Base-by-base conservation (phyloP, 2,113 vertebrate species). In the Eurystomus gularis region DNA sequence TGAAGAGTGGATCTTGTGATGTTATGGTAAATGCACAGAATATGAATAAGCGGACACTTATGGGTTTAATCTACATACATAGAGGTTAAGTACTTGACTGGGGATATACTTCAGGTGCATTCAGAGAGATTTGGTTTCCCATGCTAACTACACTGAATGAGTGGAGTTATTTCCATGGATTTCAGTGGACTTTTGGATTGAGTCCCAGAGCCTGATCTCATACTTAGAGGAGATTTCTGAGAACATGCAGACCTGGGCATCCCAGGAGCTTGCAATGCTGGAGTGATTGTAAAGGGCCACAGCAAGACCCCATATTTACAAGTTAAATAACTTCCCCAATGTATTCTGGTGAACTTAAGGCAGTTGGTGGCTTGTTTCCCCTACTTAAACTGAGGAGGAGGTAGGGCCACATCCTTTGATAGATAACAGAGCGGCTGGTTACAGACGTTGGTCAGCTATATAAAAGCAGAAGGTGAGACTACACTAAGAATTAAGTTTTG, bases 201-300 rank as follows among this genome's bases (percentile, higher is more conserved):
- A 64, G 31, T 91, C 93, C 88, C 24, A 15, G 79, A 42, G 33
- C 57, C 82, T 92, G 79, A 83, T 64, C 80, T 95, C 82, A 93
- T 84, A 9, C 55, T 33, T 68, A 18, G n/a, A 82, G 65, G 83
- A 88, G 55, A 77, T 80, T 82, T 83, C 55, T 93, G 95, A 86
- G 80, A 95, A 81, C 42, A 55, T 12, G 24, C 88, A 95, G 77
- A 10, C 61, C 65, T 78, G 76, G 52, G 57, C 82, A 94, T 83
- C 71, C 60, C 33, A n/a, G 52, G 39, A 12, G 33, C 13, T 48
- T 55, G 61, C 25, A 37, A 3, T 31, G 60, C 58, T 11, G 8
- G 66, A 52, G 44, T 31, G 52, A 37, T 37, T 81, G 57, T 60
- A 60, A 94, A 81, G 57, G 7, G 29, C n/a, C 37, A 35, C 0